Evolutionary conservation across 2,113 vertebrate genomes (phyloP).

Genomic region (Malurus alboscapulatus): DNA sequence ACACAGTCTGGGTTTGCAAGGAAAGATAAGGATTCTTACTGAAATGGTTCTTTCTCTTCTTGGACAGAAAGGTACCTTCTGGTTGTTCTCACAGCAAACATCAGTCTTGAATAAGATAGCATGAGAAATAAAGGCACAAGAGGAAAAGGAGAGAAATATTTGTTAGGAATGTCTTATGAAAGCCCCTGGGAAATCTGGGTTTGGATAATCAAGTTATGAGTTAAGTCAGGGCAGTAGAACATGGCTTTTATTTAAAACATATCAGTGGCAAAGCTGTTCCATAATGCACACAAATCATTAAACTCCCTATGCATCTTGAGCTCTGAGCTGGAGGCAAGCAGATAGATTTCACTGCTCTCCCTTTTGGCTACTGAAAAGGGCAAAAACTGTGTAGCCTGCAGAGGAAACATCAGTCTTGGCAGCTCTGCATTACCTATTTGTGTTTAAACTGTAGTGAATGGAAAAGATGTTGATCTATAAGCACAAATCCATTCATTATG

Average conservation of each 20-base stretch:
- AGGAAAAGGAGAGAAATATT: not conserved
- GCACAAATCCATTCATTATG: not conserved
- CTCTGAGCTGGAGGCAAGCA: not conserved
- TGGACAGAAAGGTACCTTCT: not conserved
- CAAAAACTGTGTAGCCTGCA: not conserved
- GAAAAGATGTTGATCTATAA: not conserved
- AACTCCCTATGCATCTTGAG: not conserved
- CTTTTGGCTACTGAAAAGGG: not conserved
- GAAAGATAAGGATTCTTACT: not conserved
- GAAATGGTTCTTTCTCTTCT: not conserved
- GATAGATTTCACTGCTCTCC: not conserved
- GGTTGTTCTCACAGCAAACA: not conserved
- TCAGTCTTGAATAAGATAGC: not conserved
- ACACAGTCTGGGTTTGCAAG: not conserved
- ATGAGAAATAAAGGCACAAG: not conserved
- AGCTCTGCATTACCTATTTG: not conserved
- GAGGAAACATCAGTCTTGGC: not conserved
- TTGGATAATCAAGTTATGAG: constrained; percentile 32
- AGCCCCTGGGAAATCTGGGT: not conserved
- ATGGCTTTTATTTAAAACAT: constrained; percentile 33
- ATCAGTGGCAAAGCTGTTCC: not conserved
- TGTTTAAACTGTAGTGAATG: not conserved
- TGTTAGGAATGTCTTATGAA: not conserved
- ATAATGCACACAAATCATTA: not conserved
- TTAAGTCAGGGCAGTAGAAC: not conserved